Percentiles rank a stretch among this genome's conserved stretches.
Evolutionary conservation across 2,113 vertebrate genomes (phyloP).

Genomic region (Sander lucioperca): DNA sequence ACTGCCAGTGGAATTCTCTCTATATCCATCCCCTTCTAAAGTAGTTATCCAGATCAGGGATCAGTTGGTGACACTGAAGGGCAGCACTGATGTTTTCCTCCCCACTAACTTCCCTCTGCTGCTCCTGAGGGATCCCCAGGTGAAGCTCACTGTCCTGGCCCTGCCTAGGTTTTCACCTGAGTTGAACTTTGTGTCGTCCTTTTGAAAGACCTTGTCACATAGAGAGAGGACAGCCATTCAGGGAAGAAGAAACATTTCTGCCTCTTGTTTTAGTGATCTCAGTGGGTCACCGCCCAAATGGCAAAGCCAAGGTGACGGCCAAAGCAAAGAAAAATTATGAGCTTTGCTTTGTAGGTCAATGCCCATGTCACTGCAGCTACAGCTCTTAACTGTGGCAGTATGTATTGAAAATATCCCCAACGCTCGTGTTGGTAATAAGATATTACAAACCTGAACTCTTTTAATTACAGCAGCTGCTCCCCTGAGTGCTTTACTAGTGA

Average conservation of each 20-base stretch:
- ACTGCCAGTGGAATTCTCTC: neutral
- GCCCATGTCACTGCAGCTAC: neutral
- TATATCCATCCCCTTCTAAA: neutral
- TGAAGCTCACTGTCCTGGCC: neutral
- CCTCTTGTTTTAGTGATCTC: neutral
- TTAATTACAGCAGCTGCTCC: neutral
- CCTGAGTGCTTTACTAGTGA: neutral
- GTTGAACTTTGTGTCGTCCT: neutral
- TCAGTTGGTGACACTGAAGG: neutral
- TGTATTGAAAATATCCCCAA: neutral
- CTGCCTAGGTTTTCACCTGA: neutral
- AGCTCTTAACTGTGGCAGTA: neutral
- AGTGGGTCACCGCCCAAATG: neutral
- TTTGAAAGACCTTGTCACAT: neutral
- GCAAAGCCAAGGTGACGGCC: neutral
- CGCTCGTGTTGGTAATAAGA: neutral
- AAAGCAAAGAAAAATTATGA: neutral
- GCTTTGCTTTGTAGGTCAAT: neutral
- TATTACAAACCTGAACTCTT: neutral
- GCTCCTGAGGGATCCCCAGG: neutral
- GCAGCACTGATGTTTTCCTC: neutral
- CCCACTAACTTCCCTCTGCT: neutral
- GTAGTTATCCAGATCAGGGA: neutral
- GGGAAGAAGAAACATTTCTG: neutral
- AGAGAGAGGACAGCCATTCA: neutral